Base-by-base conservation (phyloP, 2,888 invertebrate genomes). In the Helobdella robusta region DNA sequence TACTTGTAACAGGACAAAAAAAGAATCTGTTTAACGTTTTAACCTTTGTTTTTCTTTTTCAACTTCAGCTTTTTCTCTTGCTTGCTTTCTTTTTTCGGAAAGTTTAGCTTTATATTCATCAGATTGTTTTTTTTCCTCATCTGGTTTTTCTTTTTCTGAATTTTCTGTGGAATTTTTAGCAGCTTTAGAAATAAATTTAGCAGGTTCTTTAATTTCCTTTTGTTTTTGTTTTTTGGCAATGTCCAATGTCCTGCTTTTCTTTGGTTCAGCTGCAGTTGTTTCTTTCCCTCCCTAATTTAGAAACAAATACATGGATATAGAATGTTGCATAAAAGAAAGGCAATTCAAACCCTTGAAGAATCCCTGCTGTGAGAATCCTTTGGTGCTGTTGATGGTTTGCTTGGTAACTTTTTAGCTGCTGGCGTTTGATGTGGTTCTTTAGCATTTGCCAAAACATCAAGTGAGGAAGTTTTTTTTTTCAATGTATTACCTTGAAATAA, bases 81-180 rank as follows among this genome's bases (percentile, higher is more conserved):
- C 62, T 50, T 62, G 50, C 25, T 62, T 62, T 30, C 62, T 36
- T 50, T 62, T 62, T 34, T 62, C 62, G 4, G 62, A 48, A 32
- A 62, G 62, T 44, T 62, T 62, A 34, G 50, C 62, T 28, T 62
- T 62, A 25, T 62, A 62, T 30, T 62, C 62, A 2, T 56, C 56
- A 8, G 56, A 25, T 56, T 62, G 50, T 23, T 62, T 48, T 15
- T 34, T 36, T 5, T 59, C 36, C n/a, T 59, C 62, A 46, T 25
- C 62, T 23, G 20, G 4, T 28, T 61, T 40, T 23, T 61, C 46
- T 32, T 44, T 61, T 25, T 28, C 30, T 28, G 20, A 5, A 28
- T 18, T 6, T 6, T n/a, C n/a, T n/a, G n/a, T n/a, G n/a, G n/a
- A n/a, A n/a, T n/a, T n/a, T n/a, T n/a, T n/a, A n/a, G n/a, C n/a